Evolutionary conservation across 1,140 invertebrate genomes (phyloP), one percentile per base, ranked within the genome.

Genomic region (Eulimnadia texana): DNA sequence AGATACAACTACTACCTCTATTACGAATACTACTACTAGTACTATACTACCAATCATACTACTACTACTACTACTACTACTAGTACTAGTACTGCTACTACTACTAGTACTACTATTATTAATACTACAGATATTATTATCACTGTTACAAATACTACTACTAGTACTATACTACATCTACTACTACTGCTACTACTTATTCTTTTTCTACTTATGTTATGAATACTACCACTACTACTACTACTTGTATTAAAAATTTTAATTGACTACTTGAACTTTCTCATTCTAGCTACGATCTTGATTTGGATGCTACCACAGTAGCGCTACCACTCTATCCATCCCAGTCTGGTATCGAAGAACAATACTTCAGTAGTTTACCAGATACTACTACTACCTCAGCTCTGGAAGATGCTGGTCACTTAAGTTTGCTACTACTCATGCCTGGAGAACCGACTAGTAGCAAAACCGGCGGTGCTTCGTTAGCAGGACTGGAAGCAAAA

Each of bases 261-360:
- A n/a, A n/a, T n/a, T n/a, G n/a, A n/a, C n/a, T n/a, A n/a, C 33
- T 9, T 42, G 33, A 42, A 42, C n/a, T n/a, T n/a, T n/a, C n/a
- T 42, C 6, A 16, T 42, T 42, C 16, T 16, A 42, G 33, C 20
- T 61, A 54, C 19, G 27, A 61, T 13, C 49, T 51, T 1, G 28
- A 61, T 20, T 3, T 61, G 60, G 60, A 61, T 20, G 60, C 60
- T 28, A 61, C 60, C 6, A 28, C 60, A 3, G 60, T 61, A 19
- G 60, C 60, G 11, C 22, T 61, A 27, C 60, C 60, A 13, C 51
- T 54, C 11, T 33, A 57, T 29, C 24, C 55, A 9, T 27, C 33
- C 28, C 25, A 33, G 10, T 25, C 29, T 6, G 52, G 53, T 19
- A 29, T 53, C 13, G 49, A 25, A 19, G 33, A 42, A 16, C 33